These are phyloP conservation scores for Lepus townsendii DNA, from an alignment of 2,797 vertebrate species.

Conservation along the genomic window DNA sequence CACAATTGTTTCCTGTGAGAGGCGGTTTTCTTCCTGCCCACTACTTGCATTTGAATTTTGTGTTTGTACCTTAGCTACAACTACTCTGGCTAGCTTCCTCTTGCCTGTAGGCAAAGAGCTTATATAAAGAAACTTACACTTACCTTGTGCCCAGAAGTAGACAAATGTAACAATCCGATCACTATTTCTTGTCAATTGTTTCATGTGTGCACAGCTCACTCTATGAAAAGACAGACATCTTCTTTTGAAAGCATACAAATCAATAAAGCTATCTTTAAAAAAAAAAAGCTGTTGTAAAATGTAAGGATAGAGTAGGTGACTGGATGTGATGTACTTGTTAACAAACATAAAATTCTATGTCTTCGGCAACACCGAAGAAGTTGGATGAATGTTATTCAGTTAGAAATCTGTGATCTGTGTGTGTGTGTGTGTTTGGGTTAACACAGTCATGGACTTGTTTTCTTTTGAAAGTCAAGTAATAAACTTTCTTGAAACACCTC, in stretches of 20 bases:
- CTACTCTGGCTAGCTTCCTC: neutral
- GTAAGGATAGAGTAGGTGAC: neutral
- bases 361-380: neutral
- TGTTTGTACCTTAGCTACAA: neutral
- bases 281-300: slow-evolving; percentile 1
- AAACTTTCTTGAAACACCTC: neutral
- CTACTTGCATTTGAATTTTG: neutral
- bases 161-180: neutral
- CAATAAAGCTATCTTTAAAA: neutral
- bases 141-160: neutral
- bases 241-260: neutral
- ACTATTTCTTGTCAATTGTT: neutral
- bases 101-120: neutral
- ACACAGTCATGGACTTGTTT: neutral
- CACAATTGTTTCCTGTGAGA: neutral
- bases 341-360: neutral
- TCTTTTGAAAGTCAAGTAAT: neutral
- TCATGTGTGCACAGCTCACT: neutral
- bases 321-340: neutral
- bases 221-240: neutral
- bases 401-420: neutral
- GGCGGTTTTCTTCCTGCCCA: neutral
- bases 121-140: neutral
- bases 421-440: neutral
- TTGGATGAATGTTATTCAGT: neutral